These are phyloP conservation scores for Tarsius wallacei DNA, from an alignment of 2,797 vertebrate species.

Conservation along the genomic window DNA sequence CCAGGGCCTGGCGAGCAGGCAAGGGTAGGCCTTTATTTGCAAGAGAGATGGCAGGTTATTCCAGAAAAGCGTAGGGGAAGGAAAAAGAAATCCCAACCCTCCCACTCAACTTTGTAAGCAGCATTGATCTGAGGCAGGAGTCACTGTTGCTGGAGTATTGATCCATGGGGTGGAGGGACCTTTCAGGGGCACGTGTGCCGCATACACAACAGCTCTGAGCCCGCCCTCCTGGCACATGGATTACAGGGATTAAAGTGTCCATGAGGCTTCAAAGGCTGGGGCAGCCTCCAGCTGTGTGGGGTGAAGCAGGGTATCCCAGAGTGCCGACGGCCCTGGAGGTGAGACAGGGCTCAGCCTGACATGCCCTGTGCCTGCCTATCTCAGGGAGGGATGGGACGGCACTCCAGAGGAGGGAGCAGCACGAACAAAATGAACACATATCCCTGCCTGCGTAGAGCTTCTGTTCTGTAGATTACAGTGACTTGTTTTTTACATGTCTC, in stretches of 20 bases:
- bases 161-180: conserved; percentile 45
- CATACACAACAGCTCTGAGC: conserved; percentile 74
- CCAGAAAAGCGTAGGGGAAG: not conserved
- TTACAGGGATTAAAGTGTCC: not conserved
- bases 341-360: not conserved
- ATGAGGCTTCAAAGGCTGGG: rapidly evolving
- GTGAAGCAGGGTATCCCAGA: not conserved
- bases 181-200: conserved; percentile 5
- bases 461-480: rapidly evolving
- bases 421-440: not conserved
- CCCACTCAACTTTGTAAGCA: conserved; percentile 15
- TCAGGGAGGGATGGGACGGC: not conserved
- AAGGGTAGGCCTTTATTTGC: not conserved
- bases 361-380: not conserved
- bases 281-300: rapidly evolving
- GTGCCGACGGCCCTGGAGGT: not conserved
- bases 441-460: not conserved
- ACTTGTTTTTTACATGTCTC: not conserved
- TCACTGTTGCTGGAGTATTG: conserved; percentile 69
- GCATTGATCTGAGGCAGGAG: conserved; percentile 74
- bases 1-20: rapidly evolving
- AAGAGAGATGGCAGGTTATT: not conserved
- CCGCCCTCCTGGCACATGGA: not conserved
- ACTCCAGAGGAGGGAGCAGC: not conserved
- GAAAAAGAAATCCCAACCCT: not conserved